Conservation (phyloP, 37 sponge, comb jelly and placozoan genomes). For the Aplysina aerophoba region DNA sequence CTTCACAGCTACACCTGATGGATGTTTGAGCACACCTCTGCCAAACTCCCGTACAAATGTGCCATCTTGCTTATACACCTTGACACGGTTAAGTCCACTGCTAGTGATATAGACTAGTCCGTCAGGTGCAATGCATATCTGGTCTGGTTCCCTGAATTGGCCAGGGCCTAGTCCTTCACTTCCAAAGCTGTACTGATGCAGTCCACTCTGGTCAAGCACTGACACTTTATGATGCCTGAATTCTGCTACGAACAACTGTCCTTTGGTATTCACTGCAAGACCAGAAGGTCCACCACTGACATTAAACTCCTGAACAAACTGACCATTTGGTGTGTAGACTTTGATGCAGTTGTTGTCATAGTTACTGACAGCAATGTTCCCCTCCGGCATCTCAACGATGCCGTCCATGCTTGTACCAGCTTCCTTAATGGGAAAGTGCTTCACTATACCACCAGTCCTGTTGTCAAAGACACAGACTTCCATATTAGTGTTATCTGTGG, state of each 20-base stretch:
- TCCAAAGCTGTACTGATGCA: constrained; percentile 10
- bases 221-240: background rate
- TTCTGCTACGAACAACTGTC: constrained; percentile 18
- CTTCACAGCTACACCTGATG: background rate
- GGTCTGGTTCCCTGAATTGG: background rate
- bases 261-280: background rate
- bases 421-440: background rate
- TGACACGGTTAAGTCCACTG: background rate
- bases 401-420: background rate
- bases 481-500: background rate
- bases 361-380: background rate
- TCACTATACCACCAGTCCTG: background rate
- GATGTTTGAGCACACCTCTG: background rate
- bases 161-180: background rate
- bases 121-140: background rate
- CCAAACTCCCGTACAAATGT: constrained; percentile 23
- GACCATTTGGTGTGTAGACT: background rate
- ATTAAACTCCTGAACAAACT: constrained; percentile 4
- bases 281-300: background rate
- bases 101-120: constrained; percentile 2
- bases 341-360: background rate
- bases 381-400: background rate
- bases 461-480: background rate
- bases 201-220: background rate
- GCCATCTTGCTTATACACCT: constrained; percentile 12